Percentiles rank a stretch among this genome's conserved stretches.
phyloP scores from a whole-genome alignment of 1,140 invertebrate species.

The Aethina tumida region DNA sequence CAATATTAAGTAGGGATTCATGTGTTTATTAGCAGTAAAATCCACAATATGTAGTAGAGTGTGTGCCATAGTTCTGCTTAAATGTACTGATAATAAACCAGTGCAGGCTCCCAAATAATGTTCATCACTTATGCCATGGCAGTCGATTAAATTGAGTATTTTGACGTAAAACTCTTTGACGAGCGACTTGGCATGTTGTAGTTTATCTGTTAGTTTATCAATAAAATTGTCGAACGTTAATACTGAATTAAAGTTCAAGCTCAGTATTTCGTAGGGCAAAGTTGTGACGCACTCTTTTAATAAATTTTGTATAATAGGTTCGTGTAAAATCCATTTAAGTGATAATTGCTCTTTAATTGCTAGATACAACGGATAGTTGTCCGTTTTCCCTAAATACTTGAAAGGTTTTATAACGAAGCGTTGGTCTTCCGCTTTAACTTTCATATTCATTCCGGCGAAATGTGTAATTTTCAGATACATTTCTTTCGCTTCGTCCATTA shows the following conservation, averaged over 20 bases:
- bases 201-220: constrained; percentile 30
- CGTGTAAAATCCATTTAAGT: constrained; percentile 44
- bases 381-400: constrained; percentile 46
- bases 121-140: background rate
- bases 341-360: constrained; percentile 44
- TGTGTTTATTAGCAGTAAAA: constrained; percentile 13
- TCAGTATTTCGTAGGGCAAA: constrained; percentile 35
- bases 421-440: constrained; percentile 7
- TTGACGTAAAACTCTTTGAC: constrained; percentile 20
- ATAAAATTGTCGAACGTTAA: constrained; percentile 44
- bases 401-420: constrained; percentile 27
- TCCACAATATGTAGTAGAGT: constrained; percentile 18
- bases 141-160: constrained; percentile 15
- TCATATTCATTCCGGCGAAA: constrained; percentile 16
- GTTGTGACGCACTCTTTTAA: constrained; percentile 42
- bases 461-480: constrained; percentile 19
- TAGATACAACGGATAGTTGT: constrained; percentile 45
- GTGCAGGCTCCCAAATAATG: constrained; percentile 18
- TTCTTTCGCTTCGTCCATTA: constrained; percentile 18
- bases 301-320: constrained; percentile 49
- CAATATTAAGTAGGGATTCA: constrained; percentile 20
- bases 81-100: constrained; percentile 18
- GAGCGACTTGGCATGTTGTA: constrained; percentile 20
- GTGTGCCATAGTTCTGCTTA: constrained; percentile 18
- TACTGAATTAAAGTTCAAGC: constrained; percentile 28